These are phyloP conservation scores for Corythaeola cristata DNA, from an alignment of 2,113 vertebrate species.

Conservation along the genomic window DNA sequence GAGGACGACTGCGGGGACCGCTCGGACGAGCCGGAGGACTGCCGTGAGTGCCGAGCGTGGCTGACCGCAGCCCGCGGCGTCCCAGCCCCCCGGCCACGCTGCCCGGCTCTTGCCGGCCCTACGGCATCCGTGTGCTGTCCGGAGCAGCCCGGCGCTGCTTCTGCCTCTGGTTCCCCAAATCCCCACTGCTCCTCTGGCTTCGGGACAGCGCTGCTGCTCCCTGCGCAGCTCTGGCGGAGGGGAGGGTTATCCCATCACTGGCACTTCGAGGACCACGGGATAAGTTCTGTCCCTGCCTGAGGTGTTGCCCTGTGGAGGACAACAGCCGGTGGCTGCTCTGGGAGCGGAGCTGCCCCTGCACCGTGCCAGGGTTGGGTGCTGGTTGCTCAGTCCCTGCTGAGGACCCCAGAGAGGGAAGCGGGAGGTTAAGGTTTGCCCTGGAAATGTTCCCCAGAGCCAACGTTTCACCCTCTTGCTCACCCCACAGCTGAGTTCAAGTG, in stretches of 20 bases:
- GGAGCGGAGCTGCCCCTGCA: background rate
- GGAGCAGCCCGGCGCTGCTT: background rate
- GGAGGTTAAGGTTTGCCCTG: background rate
- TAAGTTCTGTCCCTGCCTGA: background rate
- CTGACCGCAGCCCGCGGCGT: accelerated
- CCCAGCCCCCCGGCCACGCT: accelerated
- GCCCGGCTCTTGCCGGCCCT: background rate
- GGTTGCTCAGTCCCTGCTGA: background rate
- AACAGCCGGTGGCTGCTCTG: background rate
- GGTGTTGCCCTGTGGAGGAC: background rate
- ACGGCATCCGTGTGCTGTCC: accelerated
- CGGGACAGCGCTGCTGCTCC: background rate
- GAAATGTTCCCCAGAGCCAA: background rate
- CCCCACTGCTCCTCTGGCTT: background rate
- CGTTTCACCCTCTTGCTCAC: background rate
- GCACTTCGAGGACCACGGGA: background rate
- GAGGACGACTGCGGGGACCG: conserved; percentile 97
- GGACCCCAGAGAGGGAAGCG: accelerated
- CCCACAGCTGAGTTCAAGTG: conserved; percentile 91
- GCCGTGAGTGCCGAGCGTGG: conserved; percentile 84
- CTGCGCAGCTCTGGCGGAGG: background rate
- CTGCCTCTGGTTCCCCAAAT: background rate
- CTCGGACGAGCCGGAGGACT: conserved; percentile 91
- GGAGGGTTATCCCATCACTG: accelerated
- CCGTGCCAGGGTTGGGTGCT: accelerated